Percentiles rank a stretch among this genome's conserved stretches.
These are phyloP conservation scores for Troides helena DNA, from an alignment of 2,888 invertebrate genomes.

Conservation along the genomic window DNA sequence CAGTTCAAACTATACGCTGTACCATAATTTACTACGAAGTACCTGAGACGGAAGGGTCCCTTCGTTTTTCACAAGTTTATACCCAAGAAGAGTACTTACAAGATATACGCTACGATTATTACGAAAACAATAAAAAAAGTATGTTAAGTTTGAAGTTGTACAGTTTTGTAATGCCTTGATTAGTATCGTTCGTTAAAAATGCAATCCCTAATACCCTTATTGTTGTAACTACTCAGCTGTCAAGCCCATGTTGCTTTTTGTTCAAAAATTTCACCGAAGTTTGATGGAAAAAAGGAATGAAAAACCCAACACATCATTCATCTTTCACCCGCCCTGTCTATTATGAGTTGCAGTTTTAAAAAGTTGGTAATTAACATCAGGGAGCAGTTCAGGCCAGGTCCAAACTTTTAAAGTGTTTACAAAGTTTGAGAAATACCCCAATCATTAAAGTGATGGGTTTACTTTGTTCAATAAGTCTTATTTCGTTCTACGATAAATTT, in stretches of 20 bases:
- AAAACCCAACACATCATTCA: slow-evolving; percentile 75
- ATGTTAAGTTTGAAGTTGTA: background rate
- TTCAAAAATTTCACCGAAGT: slow-evolving; percentile 49
- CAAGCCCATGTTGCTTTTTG: slow-evolving; percentile 53
- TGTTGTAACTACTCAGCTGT: slow-evolving; percentile 43
- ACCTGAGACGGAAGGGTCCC: too few relatives aligned
- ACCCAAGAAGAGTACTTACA: too few relatives aligned
- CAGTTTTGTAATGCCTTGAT: background rate
- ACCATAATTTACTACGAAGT: too few relatives aligned
- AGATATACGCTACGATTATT: too few relatives aligned
- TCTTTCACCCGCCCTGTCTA: slow-evolving; percentile 73
- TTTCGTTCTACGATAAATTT: slow-evolving; percentile 33
- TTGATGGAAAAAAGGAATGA: slow-evolving; percentile 46
- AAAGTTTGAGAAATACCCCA: slow-evolving; percentile 69
- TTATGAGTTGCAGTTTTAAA: slow-evolving; percentile 78
- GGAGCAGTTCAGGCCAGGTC: slow-evolving; percentile 60
- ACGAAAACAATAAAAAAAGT: too few relatives aligned
- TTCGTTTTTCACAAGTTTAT: too few relatives aligned
- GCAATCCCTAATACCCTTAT: slow-evolving; percentile 43
- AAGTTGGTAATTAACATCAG: slow-evolving; percentile 78
- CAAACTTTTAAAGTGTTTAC: slow-evolving; percentile 70
- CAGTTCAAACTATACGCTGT: too few relatives aligned
- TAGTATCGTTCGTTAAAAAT: slow-evolving; percentile 36
- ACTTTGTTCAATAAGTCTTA: slow-evolving; percentile 40
- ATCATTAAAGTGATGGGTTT: slow-evolving; percentile 65